Evolutionary conservation across 2,888 invertebrate species (phyloP).

Genomic region (Vesta saturnalis): DNA sequence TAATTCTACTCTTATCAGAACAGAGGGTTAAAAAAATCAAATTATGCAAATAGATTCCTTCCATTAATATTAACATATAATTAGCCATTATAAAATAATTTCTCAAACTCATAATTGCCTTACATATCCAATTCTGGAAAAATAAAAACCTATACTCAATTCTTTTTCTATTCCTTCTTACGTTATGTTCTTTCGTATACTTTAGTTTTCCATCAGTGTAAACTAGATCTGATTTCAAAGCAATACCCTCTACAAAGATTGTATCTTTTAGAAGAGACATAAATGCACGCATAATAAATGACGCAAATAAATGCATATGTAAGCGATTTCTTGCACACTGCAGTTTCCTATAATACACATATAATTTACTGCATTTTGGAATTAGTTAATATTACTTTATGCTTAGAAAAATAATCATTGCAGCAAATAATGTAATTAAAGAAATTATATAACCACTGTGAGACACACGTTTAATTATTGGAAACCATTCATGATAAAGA

Average conservation of each 20-base stretch:
- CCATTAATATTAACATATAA: slow-evolving; percentile 76
- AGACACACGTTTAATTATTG: slow-evolving; percentile 64
- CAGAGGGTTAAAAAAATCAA: slow-evolving; percentile 72
- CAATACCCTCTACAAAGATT: slow-evolving; percentile 65
- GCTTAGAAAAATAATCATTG: slow-evolving; percentile 64
- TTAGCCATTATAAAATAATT: slow-evolving; percentile 74
- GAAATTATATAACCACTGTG: slow-evolving; percentile 68
- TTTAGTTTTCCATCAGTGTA: slow-evolving; percentile 55
- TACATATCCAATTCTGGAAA: slow-evolving; percentile 71
- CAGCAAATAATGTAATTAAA: slow-evolving; percentile 63
- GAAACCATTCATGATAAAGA: slow-evolving; percentile 62
- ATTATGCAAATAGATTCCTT: slow-evolving; percentile 75
- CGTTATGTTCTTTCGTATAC: slow-evolving; percentile 59
- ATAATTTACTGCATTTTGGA: no score
- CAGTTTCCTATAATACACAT: slow-evolving; percentile 64
- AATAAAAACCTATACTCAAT: no score
- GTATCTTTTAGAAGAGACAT: slow-evolving; percentile 69
- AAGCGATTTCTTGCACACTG: slow-evolving; percentile 73
- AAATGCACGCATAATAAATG: slow-evolving; percentile 71
- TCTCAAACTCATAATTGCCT: slow-evolving; percentile 68
- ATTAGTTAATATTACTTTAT: no score
- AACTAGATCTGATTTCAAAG: slow-evolving; percentile 60
- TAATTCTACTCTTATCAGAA: slow-evolving; percentile 69
- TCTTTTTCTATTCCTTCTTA: no score
- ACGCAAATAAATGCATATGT: slow-evolving; percentile 73